These are phyloP conservation scores for Sinella curviseta DNA, from an alignment of 1,140 invertebrate genomes.

Conservation along the genomic window DNA sequence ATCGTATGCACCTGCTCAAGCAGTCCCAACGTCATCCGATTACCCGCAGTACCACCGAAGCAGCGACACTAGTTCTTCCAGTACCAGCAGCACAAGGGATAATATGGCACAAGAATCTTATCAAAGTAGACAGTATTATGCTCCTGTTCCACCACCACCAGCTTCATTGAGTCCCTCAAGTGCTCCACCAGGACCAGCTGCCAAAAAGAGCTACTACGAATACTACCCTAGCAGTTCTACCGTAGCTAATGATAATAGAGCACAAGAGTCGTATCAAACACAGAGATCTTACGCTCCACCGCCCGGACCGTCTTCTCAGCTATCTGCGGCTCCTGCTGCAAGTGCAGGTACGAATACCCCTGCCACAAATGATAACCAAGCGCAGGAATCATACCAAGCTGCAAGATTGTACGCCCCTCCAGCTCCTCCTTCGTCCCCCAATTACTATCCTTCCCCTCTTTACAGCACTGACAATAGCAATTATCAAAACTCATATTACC, in stretches of 20 bases:
- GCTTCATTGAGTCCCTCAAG: neutral
- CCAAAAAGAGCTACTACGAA: neutral
- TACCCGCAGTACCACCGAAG: neutral
- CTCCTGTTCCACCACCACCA: neutral
- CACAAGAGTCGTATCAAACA: too few relatives aligned
- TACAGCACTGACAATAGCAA: neutral
- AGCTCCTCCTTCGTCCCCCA: neutral
- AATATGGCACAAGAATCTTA: neutral
- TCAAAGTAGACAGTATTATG: neutral
- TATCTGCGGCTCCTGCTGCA: neutral
- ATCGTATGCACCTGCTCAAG: neutral
- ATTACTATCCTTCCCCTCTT: neutral
- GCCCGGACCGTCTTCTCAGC: neutral
- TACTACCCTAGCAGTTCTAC: too few relatives aligned
- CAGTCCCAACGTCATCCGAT: too few relatives aligned
- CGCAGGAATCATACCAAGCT: neutral
- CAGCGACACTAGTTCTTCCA: neutral
- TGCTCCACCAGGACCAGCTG: neutral
- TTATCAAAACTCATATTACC: neutral
- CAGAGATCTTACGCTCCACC: too few relatives aligned
- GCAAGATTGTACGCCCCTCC: neutral
- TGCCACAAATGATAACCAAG: neutral
- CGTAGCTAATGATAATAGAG: too few relatives aligned
- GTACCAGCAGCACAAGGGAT: neutral
- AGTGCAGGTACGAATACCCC: too few relatives aligned